Base-by-base conservation (phyloP, 1,140 invertebrate species). In the Zaprionus taronus region DNA sequence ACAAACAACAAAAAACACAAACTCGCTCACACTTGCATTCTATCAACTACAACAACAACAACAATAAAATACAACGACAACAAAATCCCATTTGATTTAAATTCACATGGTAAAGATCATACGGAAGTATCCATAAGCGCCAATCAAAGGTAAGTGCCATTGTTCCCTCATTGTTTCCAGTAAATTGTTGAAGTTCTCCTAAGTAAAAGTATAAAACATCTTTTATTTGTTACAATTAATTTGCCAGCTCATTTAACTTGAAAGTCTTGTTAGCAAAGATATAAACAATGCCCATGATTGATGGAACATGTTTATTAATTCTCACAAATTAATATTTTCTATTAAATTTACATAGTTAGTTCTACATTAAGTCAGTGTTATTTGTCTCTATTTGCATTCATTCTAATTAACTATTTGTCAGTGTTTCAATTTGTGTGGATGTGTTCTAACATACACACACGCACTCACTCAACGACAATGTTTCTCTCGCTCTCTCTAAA, bases 71-170 rank as follows among this genome's bases (percentile, higher is more conserved):
- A 76, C 47, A 78, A 76, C 57, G 70, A 70, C 58, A 73, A 67
- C 62, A 74, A 81, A 60, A 81, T 75, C 44, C 53, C 44, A 80
- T 79, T 76, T 60, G 67, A 75, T 72, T 62, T 76, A 53, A 73
- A 79, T 77, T 70, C 44, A 83, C 69, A 69, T 77, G 73, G 69
- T 75, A 77, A 89, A 93, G 92, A 93, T 83, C 89, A 91, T 53
- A 92, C 92, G 83, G 92, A 92, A 76, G 81, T 93, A 47, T 89
- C 91, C 26, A 85, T 92, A 69, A 92, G 91, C 67, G 85, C 83
- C 56, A 91, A 74, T 36, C 91, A 93, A 67, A 93, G 92, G 92
- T 93, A 92, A 92, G 92, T 73, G 56, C 49, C 41, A 56, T 47
- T 53, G 53, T 20, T 41, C 47, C 28, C 12, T 34, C 26, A 51